phyloP scores from a whole-genome alignment of 2,797 vertebrate species.

The Rhincodon typus region DNA sequence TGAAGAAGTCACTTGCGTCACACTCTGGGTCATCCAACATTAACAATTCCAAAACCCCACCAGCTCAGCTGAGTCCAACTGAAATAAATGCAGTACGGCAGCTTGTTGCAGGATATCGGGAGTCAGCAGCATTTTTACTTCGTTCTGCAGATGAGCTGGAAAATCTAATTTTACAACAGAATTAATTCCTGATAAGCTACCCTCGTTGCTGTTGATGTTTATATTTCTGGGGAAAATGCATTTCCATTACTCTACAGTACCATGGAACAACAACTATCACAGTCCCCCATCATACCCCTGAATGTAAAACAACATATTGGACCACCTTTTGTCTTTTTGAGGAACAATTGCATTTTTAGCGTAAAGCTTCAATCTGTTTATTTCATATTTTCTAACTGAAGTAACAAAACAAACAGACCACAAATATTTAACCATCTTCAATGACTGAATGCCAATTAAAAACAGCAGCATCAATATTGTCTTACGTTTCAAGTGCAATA shows the following conservation, averaged over 20 bases:
- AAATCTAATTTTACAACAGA: slow-evolving; percentile 79
- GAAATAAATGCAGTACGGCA: slow-evolving; percentile 73
- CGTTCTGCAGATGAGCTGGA: slow-evolving; percentile 77
- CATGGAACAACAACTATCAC: slow-evolving; percentile 46
- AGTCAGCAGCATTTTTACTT: slow-evolving; percentile 70
- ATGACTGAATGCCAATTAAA: slow-evolving; percentile 33
- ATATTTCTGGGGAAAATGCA: slow-evolving; percentile 60
- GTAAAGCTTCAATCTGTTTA: neutral
- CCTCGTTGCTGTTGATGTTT: slow-evolving; percentile 62
- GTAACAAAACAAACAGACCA: neutral
- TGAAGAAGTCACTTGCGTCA: slow-evolving; percentile 70
- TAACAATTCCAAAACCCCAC: slow-evolving; percentile 54
- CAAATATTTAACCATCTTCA: slow-evolving; percentile 32
- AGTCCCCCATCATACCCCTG: slow-evolving; percentile 41
- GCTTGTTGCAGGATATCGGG: slow-evolving; percentile 71
- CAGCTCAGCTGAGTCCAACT: slow-evolving; percentile 67
- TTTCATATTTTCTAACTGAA: slow-evolving; percentile 29
- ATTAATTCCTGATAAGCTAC: slow-evolving; percentile 61
- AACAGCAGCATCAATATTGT: slow-evolving; percentile 30
- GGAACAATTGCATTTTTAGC: slow-evolving; percentile 61
- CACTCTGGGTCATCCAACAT: slow-evolving; percentile 65
- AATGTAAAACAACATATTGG: slow-evolving; percentile 57
- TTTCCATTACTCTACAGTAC: slow-evolving; percentile 57
- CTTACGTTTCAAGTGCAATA: slow-evolving; percentile 64
- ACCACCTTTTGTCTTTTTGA: slow-evolving; percentile 56